phyloP scores from a whole-genome alignment of 1,140 invertebrate species.

The Gerris buenoi region DNA sequence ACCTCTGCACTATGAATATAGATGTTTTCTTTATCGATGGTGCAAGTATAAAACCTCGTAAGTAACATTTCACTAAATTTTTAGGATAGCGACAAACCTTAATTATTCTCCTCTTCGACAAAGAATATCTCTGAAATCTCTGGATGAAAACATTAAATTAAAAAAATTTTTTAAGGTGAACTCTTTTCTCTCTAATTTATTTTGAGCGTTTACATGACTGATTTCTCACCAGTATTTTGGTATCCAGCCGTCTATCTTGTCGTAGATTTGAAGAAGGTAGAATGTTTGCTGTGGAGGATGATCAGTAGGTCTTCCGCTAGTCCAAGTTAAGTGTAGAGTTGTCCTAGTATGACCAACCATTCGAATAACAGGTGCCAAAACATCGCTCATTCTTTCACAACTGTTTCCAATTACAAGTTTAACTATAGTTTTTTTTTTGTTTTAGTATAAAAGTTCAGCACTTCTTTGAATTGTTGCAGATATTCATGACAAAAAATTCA shows the following conservation, averaged over 20 bases:
- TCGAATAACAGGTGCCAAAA: background rate
- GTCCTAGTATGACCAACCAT: background rate
- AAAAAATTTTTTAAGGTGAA: too few species aligned
- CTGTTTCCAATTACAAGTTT: too few species aligned
- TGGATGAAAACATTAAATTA: too few species aligned
- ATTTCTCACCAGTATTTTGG: conserved; percentile 4
- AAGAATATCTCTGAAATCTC: too few species aligned
- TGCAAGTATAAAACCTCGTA: background rate
- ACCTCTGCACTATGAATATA: background rate
- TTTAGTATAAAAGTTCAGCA: too few species aligned
- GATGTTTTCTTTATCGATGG: background rate
- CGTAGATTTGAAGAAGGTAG: conserved; percentile 12
- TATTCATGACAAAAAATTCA: too few species aligned
- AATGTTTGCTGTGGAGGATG: background rate
- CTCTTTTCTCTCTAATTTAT: too few species aligned
- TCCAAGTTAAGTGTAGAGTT: background rate
- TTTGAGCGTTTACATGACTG: background rate
- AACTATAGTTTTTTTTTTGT: too few species aligned
- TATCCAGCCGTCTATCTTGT: background rate
- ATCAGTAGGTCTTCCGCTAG: background rate
- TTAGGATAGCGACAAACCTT: too few species aligned
- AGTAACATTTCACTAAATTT: background rate
- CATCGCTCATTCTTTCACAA: background rate
- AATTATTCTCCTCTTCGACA: too few species aligned
- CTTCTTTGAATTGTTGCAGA: too few species aligned